These are phyloP conservation scores for Montipora capricornis DNA, from an alignment of 64 coral and sea anemone species.

Conservation along the genomic window DNA sequence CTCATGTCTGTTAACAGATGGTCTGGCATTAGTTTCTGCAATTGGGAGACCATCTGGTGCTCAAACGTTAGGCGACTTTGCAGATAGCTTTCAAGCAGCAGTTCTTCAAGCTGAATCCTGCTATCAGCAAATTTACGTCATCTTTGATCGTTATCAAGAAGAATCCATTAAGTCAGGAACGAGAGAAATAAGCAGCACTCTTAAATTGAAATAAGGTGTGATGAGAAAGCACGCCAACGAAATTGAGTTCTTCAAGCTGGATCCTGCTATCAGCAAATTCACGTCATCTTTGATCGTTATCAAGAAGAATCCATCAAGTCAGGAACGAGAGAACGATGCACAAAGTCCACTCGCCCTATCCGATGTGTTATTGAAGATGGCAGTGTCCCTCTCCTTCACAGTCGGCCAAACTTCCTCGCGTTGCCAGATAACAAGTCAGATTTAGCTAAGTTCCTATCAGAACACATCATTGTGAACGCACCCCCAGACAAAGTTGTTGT, in stretches of 20 bases:
- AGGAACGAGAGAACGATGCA: conserved; percentile 64
- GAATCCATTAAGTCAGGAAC: conserved; percentile 71
- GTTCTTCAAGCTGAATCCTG: conserved; percentile 1
- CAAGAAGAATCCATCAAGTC: conserved; percentile 54
- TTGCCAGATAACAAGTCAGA: conserved; percentile 53
- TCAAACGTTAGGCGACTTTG: conserved; percentile 59
- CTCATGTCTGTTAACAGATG: too few relatives aligned
- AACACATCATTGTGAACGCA: too few relatives aligned
- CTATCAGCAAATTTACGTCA: neutral
- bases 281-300: too few relatives aligned
- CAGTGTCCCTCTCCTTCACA: conserved; percentile 28
- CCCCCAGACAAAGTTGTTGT: too few relatives aligned
- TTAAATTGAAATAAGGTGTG: too few relatives aligned
- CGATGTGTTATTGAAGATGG: conserved; percentile 8
- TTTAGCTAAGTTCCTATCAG: neutral
- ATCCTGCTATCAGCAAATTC: neutral
- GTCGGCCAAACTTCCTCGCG: conserved; percentile 23
- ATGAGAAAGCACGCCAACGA: too few relatives aligned
- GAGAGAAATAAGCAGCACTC: conserved; percentile 14
- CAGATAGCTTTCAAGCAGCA: neutral
- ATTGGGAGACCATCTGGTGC: conserved; percentile 21
- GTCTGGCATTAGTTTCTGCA: too few relatives aligned
- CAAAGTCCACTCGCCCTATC: conserved; percentile 1
- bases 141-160: neutral
- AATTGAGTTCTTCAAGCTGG: conserved; percentile 1